Evolutionary conservation across 37 sponge, comb jelly and placozoan genomes (phyloP).

Genomic region (Dysidea cf. avara): DNA sequence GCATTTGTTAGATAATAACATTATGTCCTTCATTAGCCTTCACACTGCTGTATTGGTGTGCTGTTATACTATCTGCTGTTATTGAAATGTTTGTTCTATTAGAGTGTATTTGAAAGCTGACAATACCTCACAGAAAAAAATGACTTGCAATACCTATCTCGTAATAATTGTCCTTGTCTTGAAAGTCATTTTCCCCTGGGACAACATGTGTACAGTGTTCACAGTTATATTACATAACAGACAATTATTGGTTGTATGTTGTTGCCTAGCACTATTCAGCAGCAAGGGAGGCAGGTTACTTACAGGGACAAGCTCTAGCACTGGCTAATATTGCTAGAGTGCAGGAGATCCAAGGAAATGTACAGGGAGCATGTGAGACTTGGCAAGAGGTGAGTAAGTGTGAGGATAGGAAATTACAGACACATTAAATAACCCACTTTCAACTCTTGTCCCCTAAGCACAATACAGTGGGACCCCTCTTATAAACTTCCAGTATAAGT

Average conservation of each 20-base stretch:
- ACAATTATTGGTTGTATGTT: too few relatives aligned
- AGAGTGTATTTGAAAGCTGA: too few relatives aligned
- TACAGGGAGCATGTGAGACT: slow-evolving; percentile 50
- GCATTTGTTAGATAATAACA: too few relatives aligned
- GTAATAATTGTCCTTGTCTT: too few relatives aligned
- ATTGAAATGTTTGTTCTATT: too few relatives aligned
- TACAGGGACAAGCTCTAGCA: slow-evolving; percentile 63
- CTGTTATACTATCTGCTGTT: too few relatives aligned
- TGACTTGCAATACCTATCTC: too few relatives aligned
- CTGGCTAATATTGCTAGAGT: slow-evolving; percentile 63
- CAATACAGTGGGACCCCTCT: background rate
- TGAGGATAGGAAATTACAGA: too few relatives aligned
- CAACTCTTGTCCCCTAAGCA: background rate
- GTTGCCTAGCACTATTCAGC: slow-evolving; percentile 40
- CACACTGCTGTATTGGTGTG: too few relatives aligned
- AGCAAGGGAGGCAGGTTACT: slow-evolving; percentile 36
- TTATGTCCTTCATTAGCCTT: too few relatives aligned
- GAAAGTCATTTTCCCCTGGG: too few relatives aligned
- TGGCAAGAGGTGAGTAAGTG: slow-evolving; percentile 46
- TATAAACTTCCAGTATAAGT: background rate
- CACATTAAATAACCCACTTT: background rate
- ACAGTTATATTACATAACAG: background rate
- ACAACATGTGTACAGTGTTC: background rate
- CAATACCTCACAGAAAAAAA: too few relatives aligned
- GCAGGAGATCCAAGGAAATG: slow-evolving; percentile 51